A percentile compares a stretch with the other conserved stretches of the same genome.
These are phyloP conservation scores for Aethina tumida DNA, from an alignment of 1,140 invertebrate species.

Conservation along the genomic window DNA sequence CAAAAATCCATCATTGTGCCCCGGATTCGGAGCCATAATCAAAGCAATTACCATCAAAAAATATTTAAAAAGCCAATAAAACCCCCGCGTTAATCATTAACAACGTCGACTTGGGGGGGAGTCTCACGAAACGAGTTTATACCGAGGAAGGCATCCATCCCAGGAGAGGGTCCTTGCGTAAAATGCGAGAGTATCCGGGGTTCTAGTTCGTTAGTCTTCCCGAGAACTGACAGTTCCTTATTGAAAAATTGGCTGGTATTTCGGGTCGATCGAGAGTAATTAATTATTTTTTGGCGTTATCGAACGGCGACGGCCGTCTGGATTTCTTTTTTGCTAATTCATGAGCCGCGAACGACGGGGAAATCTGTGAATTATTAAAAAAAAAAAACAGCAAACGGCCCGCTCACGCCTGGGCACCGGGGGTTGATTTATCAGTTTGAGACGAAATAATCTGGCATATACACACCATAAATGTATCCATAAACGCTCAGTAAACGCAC, in stretches of 20 bases:
- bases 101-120: slow-evolving; percentile 14
- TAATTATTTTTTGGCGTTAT: slow-evolving; percentile 39
- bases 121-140: slow-evolving; percentile 19
- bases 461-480: too few species aligned
- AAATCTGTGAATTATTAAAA: too few species aligned
- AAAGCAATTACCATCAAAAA: too few species aligned
- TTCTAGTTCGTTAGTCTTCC: slow-evolving; percentile 34
- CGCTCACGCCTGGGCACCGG: slow-evolving; percentile 4
- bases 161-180: neutral
- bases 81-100: slow-evolving; percentile 21
- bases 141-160: slow-evolving; percentile 10
- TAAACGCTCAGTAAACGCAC: too few species aligned
- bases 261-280: slow-evolving; percentile 34
- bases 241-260: slow-evolving; percentile 34
- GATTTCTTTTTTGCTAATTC: slow-evolving; percentile 36
- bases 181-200: slow-evolving; percentile 15
- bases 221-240: slow-evolving; percentile 32
- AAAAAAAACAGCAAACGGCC: slow-evolving; percentile 23
- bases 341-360: slow-evolving; percentile 35
- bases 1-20: too few species aligned
- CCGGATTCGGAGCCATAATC: too few species aligned
- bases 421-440: too few species aligned
- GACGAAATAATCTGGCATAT: too few species aligned
- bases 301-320: slow-evolving; percentile 30
- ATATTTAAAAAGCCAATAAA: slow-evolving; percentile 17